Conservation (phyloP, 2,888 invertebrate genomes). For the Meandrusa payeni region DNA sequence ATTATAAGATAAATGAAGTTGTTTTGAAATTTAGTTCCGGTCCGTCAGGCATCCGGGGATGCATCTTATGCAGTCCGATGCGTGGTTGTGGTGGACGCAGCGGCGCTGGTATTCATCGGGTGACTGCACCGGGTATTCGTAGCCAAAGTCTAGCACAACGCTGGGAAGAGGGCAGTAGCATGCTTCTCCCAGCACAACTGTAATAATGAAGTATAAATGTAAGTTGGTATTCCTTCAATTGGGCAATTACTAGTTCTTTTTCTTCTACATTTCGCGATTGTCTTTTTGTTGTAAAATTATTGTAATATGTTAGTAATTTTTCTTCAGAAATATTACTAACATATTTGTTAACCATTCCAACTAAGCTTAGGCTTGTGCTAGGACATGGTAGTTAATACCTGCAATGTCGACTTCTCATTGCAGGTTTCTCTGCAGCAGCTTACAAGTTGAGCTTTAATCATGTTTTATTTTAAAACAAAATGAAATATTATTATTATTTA, state of each 20-base stretch:
- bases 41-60: constrained; percentile 2
- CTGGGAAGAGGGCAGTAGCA: constrained; percentile 3
- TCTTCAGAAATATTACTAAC: too few relatives aligned
- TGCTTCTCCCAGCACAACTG: constrained; percentile 1
- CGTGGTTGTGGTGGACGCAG: constrained; percentile 2
- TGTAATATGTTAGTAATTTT: too few relatives aligned
- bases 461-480: too few relatives aligned
- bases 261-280: neutral
- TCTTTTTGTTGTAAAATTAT: too few relatives aligned
- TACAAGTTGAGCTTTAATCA: too few relatives aligned
- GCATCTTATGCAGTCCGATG: neutral
- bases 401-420: too few relatives aligned
- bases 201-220: neutral
- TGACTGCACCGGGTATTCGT: neutral
- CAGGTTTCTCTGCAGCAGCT: too few relatives aligned
- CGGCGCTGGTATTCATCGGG: neutral
- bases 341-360: too few relatives aligned
- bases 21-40: constrained; percentile 1
- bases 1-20: too few relatives aligned
- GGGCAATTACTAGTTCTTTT: neutral
- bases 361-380: too few relatives aligned
- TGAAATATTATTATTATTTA: too few relatives aligned
- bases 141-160: neutral
- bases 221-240: neutral
- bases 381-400: too few relatives aligned